Evolutionary conservation across 1,140 invertebrate genomes (phyloP).

Genomic region (Linepithema humile): DNA sequence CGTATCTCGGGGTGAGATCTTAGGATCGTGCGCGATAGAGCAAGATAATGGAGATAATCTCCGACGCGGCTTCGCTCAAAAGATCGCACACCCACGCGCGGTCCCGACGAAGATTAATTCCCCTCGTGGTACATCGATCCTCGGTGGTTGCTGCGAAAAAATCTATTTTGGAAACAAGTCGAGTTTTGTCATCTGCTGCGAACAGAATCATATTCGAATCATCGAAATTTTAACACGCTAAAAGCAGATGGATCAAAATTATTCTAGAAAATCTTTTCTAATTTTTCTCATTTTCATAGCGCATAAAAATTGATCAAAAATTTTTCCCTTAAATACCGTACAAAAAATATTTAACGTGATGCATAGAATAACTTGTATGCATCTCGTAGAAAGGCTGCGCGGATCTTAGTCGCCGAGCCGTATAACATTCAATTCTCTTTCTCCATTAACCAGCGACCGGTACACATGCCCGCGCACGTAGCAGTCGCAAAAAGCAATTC

Average conservation of each 20-base stretch:
- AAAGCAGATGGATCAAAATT: background rate
- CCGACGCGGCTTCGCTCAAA: conserved; percentile 70
- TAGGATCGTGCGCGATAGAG: conserved; percentile 76
- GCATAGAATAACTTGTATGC: background rate
- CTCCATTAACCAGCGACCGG: conserved; percentile 55
- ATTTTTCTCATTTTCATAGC: background rate
- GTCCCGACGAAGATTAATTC: conserved; percentile 34
- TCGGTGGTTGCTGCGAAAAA: background rate
- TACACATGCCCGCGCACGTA: conserved; percentile 53
- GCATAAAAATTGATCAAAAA: background rate
- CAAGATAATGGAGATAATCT: conserved; percentile 77
- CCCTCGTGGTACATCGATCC: conserved; percentile 18
- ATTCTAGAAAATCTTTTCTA: background rate
- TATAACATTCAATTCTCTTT: conserved; percentile 46
- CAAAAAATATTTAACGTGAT: background rate
- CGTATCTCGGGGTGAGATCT: conserved; percentile 76
- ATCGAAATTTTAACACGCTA: background rate
- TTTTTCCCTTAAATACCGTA: background rate
- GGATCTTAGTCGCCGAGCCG: background rate
- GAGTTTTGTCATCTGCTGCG: background rate
- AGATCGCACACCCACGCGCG: conserved; percentile 73
- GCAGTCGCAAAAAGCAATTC: conserved; percentile 60
- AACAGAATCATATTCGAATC: background rate
- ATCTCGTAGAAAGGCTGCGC: background rate
- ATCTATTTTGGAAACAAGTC: conserved; percentile 39